phyloP scores from a whole-genome alignment of 1,140 invertebrate genomes.

The Procambarus virginalis region DNA sequence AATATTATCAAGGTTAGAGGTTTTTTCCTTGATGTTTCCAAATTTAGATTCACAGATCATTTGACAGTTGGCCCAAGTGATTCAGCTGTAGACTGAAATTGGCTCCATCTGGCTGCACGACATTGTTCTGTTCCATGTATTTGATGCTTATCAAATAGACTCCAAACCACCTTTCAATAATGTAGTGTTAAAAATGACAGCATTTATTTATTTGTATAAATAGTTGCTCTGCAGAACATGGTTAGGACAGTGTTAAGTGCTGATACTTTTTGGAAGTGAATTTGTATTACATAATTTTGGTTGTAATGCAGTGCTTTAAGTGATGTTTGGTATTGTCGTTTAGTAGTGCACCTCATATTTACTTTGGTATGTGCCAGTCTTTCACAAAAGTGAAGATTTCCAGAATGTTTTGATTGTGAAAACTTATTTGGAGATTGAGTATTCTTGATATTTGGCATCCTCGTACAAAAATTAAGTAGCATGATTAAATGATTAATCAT shows the following conservation, averaged over 20 bases:
- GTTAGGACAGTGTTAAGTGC: not conserved
- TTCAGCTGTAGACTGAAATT: not conserved
- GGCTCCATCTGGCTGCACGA: not conserved
- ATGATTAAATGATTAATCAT: not conserved
- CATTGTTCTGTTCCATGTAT: not conserved
- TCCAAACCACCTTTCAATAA: not conserved
- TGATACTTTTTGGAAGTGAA: not conserved
- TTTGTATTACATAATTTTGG: not conserved
- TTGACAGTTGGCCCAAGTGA: not conserved
- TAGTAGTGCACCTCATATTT: not conserved
- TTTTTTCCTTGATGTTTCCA: not conserved
- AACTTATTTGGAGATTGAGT: not conserved
- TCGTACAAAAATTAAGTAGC: not conserved
- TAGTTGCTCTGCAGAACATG: not conserved
- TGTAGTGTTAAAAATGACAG: not conserved
- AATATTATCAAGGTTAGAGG: not conserved
- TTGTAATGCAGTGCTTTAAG: not conserved
- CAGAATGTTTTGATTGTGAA: not conserved
- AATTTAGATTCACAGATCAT: not conserved
- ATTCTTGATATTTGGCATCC: not conserved
- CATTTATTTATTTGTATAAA: not conserved
- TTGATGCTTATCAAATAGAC: not conserved
- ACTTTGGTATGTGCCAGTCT: not conserved
- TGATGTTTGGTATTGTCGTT: not conserved
- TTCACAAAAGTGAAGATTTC: not conserved